A percentile compares a stretch with the other conserved stretches of the same genome.
These are phyloP conservation scores for Pteronotus mesoamericanus DNA, from an alignment of 2,797 vertebrate species.

Conservation along the genomic window DNA sequence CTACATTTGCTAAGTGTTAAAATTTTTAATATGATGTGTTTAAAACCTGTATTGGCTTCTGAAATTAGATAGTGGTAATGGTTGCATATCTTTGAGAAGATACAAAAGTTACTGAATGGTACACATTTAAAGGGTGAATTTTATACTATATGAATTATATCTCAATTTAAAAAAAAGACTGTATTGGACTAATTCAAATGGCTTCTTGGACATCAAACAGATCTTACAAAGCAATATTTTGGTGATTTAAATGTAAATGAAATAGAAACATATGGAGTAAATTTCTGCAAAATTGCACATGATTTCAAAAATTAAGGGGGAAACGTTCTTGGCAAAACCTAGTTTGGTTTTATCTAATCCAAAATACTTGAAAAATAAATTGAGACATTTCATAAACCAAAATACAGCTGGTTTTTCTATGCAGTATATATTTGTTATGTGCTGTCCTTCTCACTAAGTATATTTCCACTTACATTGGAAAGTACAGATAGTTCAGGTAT, in stretches of 20 bases:
- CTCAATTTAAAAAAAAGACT: constrained; percentile 14
- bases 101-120: background rate
- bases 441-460: background rate
- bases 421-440: constrained; percentile 28
- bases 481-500: background rate
- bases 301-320: constrained; percentile 72
- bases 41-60: background rate
- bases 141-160: background rate
- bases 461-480: constrained; percentile 29
- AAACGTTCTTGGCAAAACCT: constrained; percentile 70
- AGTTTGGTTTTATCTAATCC: constrained; percentile 68
- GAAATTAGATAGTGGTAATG: background rate
- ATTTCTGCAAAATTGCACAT: constrained; percentile 73
- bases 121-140: background rate
- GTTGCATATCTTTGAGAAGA: background rate
- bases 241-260: constrained; percentile 71
- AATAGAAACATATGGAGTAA: constrained; percentile 73
- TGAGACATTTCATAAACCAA: constrained; percentile 72
- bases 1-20: background rate
- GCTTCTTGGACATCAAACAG: constrained; percentile 50
- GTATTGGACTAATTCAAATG: constrained; percentile 43
- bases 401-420: constrained; percentile 69
- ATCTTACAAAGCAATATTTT: constrained; percentile 55
- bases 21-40: background rate
- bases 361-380: constrained; percentile 75